Conservation (phyloP, 2,888 invertebrate genomes). For the Brassicogethes aeneus region DNA sequence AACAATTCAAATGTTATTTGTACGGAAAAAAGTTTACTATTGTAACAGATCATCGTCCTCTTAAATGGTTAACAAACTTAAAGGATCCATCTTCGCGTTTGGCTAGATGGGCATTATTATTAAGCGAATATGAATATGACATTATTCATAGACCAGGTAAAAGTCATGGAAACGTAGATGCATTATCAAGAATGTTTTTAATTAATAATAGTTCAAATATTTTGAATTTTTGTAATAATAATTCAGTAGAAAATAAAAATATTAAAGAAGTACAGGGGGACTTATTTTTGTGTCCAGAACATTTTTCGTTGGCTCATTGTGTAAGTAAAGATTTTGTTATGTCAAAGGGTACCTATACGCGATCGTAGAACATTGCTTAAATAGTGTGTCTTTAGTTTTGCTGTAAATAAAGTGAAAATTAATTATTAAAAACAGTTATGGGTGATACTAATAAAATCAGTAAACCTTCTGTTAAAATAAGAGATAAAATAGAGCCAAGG, state of each 20-base stretch:
- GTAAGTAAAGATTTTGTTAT: background rate
- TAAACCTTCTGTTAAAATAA: too few relatives aligned
- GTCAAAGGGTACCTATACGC: background rate
- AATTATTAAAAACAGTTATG: too few relatives aligned
- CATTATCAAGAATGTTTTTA: background rate
- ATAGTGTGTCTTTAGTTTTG: too few relatives aligned
- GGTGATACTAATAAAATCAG: too few relatives aligned
- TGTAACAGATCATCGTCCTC: constrained; percentile 1
- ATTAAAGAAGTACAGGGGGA: background rate
- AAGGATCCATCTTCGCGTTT: background rate
- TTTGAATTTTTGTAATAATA: background rate
- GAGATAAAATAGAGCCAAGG: too few relatives aligned
- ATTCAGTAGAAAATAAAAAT: background rate
- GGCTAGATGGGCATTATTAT: background rate
- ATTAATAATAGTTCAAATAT: background rate
- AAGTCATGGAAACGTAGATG: background rate
- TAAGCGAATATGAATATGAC: background rate
- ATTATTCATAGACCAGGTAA: background rate
- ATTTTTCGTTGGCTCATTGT: background rate
- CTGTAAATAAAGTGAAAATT: too few relatives aligned
- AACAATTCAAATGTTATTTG: constrained; percentile 2
- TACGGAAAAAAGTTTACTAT: constrained; percentile 3
- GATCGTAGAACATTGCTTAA: too few relatives aligned
- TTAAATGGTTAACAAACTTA: constrained; percentile 1
- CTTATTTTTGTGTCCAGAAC: background rate